Percentiles rank a stretch among this genome's conserved stretches.
These are phyloP conservation scores for Aviceda subcristata DNA, from an alignment of 2,113 vertebrate genomes.

Conservation along the genomic window DNA sequence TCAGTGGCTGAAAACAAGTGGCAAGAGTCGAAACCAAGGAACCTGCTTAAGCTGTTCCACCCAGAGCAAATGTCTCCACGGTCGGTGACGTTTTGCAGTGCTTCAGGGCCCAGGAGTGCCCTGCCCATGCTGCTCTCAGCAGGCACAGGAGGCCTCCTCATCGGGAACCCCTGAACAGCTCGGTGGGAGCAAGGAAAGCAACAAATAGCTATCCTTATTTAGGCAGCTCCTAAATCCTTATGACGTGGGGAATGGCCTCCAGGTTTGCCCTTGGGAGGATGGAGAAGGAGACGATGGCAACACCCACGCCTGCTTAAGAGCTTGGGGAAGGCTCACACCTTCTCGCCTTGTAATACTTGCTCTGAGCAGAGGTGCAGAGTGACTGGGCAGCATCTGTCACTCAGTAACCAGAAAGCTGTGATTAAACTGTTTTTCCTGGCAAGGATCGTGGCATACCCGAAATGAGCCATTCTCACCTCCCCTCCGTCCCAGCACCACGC, in stretches of 20 bases:
- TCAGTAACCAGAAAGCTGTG: background rate
- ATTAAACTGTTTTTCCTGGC: background rate
- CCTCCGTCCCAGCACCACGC: rapidly evolving
- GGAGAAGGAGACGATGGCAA: background rate
- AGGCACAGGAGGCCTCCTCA: background rate
- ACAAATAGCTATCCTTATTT: background rate
- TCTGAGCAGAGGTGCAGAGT: background rate
- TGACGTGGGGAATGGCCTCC: background rate
- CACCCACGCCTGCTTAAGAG: background rate
- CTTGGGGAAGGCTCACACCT: background rate
- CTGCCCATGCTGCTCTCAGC: background rate
- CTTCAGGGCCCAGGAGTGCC: background rate
- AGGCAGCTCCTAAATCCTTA: background rate
- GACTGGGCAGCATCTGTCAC: background rate
- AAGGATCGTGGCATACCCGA: background rate
- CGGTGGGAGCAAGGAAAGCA: background rate
- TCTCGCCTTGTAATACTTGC: background rate
- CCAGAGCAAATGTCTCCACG: background rate
- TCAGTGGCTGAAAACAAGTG: background rate
- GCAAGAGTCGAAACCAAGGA: background rate
- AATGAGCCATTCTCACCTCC: background rate
- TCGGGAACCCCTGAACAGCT: background rate
- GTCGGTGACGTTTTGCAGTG: background rate
- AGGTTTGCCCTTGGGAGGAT: background rate
- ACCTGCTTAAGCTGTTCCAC: background rate